Evolutionary conservation across 2,113 vertebrate species (phyloP), one percentile per base, ranked within the genome.

Genomic region (Martes martes): DNA sequence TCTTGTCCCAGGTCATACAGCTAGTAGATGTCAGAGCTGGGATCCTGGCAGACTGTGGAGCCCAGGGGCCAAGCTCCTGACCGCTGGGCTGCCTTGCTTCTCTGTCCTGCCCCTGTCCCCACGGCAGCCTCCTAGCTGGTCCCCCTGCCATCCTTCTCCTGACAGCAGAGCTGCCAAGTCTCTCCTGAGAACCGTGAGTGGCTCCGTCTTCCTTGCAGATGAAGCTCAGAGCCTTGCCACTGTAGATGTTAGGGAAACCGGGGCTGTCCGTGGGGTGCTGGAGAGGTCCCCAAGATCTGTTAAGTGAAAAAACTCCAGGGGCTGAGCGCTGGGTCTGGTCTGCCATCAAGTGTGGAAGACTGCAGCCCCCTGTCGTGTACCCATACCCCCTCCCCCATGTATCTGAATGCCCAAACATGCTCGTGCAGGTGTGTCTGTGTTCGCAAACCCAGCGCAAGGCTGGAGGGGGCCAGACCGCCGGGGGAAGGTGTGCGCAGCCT

Each of bases 401-500:
- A n/a, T 24, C 21, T 7, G 13, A 33, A 50, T 6, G 19, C 63
- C 19, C 33, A 16, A 1, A 28, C 2, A 11, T 0, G 2, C 13
- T 16, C 39, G 5, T 2, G 2, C 39, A 21, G 10, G 19, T 9
- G 4, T 0, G 0, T 26, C 85, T 8, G 7, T 55, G 2, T 57
- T 26, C 31, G 39, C 31, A n/a, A 28, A 14, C 1, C 7, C 61
- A 14, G 8, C 0, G 5, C 10, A 2, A 0, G 10, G 19, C 88
- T 28, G 65, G 79, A 45, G 61, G 45, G 65, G 19, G 33, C 71
- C 67, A 18, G n/a, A 0, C 69, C 4, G 21, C 42, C 36, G 8
- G 0, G 26, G 74, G 45, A 3, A 4, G 7, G 33, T 0, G 10
- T 3, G 2, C 36, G 31, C 7, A 1, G 45, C 8, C 0, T 18